These are phyloP conservation scores for Halichoerus grypus DNA, from an alignment of 2,113 vertebrate genomes.

Conservation along the genomic window DNA sequence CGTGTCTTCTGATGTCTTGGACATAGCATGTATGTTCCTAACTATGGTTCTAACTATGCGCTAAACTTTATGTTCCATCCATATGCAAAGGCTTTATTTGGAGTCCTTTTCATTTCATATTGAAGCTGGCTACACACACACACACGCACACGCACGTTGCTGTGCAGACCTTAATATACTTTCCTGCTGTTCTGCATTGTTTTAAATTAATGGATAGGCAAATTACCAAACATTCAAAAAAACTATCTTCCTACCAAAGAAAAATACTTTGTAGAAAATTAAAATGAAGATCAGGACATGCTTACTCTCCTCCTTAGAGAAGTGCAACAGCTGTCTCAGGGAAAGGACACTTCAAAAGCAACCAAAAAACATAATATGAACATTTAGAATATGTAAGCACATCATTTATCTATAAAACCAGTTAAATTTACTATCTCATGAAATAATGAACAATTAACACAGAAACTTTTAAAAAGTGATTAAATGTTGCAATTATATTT, in stretches of 20 bases:
- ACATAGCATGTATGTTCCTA: slow-evolving; percentile 63
- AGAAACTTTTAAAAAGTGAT: background rate
- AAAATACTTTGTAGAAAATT: background rate
- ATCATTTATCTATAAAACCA: slow-evolving; percentile 28
- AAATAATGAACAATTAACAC: background rate
- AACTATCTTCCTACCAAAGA: background rate
- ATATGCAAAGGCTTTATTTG: slow-evolving; percentile 73
- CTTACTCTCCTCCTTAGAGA: background rate
- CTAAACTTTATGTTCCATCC: slow-evolving; percentile 80
- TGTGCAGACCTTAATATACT: slow-evolving; percentile 46
- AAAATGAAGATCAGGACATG: background rate
- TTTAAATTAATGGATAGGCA: background rate
- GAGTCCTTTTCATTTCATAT: slow-evolving; percentile 67
- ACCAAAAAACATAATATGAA: background rate
- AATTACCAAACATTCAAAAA: background rate
- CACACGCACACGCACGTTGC: background rate
- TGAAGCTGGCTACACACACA: slow-evolving; percentile 42
- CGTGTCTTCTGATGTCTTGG: slow-evolving; percentile 54
- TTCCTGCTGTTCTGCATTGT: slow-evolving; percentile 57
- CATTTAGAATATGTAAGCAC: background rate
- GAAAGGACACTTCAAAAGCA: slow-evolving; percentile 14
- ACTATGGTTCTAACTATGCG: background rate
- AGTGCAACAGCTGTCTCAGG: background rate
- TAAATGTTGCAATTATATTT: slow-evolving; percentile 32
- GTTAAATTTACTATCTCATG: background rate